Evolutionary conservation across 2,888 invertebrate species (phyloP), one percentile per base, ranked within the genome.

Genomic region (Chalcosyrphus nemorum): DNA sequence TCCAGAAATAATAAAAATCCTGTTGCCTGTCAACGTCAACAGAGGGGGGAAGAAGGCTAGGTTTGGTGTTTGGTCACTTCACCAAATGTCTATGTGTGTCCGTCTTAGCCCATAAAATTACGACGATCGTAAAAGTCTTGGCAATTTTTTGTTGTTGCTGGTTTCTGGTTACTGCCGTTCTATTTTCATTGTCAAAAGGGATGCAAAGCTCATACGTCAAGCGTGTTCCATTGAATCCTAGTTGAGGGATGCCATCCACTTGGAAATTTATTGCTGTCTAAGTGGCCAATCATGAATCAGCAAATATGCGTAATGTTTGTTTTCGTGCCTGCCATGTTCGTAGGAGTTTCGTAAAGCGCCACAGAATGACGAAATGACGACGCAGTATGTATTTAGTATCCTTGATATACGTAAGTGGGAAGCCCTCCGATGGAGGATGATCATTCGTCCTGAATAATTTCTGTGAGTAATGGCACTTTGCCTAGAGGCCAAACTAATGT

Each of bases 251-350:
- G 80, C 74, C 65, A 80, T 80, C 80, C 75, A 84, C 84, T 80
- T 75, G 80, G 74, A 75, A 84, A 84, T 84, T 84, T 84, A 84
- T 84, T 80, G 65, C 80, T 63, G 63, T 41, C 84, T 80, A 80
- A 84, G 84, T 84, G 84, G 80, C 84, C 84, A 70, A 84, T 80
- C 84, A 84, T 80, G 84, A 84, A 84, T 80, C 80, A 84, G 84
- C 84, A 84, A 80, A 84, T 80, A 84, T 75, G 74, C 70, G 77
- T 81, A 76, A 81, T 81, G 81, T 81, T 70, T 71, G 77, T 72
- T 74, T 72, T 77, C 57, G 70, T 75, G 80, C 68, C 78, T 75
- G 80, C 68, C 78, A 74, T 80, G 84, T 59, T 75, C 56, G 71
- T 65, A 43, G 72, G 57, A 75, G 65, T 66, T 57, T 43, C 35